Evolutionary conservation across 2,888 invertebrate genomes (phyloP).

Genomic region (Elegia similella): DNA sequence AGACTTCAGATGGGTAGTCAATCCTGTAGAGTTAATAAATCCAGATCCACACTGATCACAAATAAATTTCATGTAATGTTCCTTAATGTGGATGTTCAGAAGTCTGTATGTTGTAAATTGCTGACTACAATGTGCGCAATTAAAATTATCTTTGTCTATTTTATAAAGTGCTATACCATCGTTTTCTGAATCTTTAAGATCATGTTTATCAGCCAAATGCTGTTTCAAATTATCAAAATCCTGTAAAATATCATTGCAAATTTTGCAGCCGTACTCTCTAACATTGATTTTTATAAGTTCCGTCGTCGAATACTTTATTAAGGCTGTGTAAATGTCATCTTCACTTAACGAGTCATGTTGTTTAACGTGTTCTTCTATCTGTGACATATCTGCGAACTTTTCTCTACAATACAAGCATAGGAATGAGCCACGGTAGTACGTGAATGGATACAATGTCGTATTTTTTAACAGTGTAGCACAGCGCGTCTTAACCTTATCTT

Average conservation of each 20-base stretch:
- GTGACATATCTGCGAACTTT: neutral
- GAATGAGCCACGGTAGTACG: constrained; percentile 1
- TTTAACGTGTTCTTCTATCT: constrained; percentile 16
- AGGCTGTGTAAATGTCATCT: constrained; percentile 14
- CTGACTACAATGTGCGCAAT: constrained; percentile 18
- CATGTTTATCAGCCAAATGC: constrained; percentile 20
- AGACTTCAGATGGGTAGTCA: constrained; percentile 36
- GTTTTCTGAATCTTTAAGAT: constrained; percentile 11
- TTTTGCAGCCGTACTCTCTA: constrained; percentile 22
- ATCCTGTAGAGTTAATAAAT: constrained; percentile 36
- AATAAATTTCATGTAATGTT: constrained; percentile 43
- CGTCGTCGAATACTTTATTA: constrained; percentile 5
- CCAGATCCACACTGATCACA: constrained; percentile 44
- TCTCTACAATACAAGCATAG: constrained; percentile 16
- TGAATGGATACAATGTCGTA: constrained; percentile 18
- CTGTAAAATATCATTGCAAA: constrained; percentile 19
- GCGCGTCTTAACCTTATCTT: constrained; percentile 18
- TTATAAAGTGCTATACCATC: constrained; percentile 20
- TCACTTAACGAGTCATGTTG: constrained; percentile 8
- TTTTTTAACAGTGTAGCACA: neutral
- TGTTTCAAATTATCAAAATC: constrained; percentile 19
- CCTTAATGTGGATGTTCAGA: constrained; percentile 40
- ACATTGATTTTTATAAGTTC: constrained; percentile 27
- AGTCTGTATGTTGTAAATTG: constrained; percentile 18
- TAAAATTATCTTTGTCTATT: constrained; percentile 19